Evolutionary conservation across 2,797 vertebrate species (phyloP).

Genomic region (Melanotaenia parkinsoni): DNA sequence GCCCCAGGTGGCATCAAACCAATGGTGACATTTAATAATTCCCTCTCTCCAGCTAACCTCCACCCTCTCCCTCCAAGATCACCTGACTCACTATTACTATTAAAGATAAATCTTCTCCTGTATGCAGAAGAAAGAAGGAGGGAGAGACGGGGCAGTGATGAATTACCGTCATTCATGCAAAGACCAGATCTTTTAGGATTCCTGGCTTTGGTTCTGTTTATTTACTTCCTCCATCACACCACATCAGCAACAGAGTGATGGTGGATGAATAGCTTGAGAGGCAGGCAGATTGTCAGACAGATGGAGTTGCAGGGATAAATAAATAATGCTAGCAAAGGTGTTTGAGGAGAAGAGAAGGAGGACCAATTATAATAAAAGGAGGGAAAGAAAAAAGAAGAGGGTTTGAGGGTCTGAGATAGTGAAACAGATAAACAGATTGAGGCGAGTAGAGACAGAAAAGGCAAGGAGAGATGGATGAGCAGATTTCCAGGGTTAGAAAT

Average conservation of each 20-base stretch:
- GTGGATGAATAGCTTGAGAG: slow-evolving; percentile 67
- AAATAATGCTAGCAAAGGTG: slow-evolving; percentile 71
- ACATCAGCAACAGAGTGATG: slow-evolving; percentile 71
- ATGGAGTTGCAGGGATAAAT: slow-evolving; percentile 65
- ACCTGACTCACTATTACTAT: slow-evolving; percentile 78
- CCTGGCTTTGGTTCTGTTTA: slow-evolving; percentile 74
- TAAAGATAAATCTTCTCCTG: slow-evolving; percentile 78
- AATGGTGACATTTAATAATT: slow-evolving; percentile 82
- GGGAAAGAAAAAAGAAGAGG: slow-evolving; percentile 33
- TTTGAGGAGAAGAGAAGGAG: slow-evolving; percentile 39
- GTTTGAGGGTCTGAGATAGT: slow-evolving; percentile 54
- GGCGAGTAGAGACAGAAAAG: slow-evolving; percentile 58
- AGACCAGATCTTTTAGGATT: slow-evolving; percentile 77
- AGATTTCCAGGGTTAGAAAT: slow-evolving; percentile 74
- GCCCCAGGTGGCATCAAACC: slow-evolving; percentile 79
- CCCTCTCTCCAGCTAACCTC: slow-evolving; percentile 42
- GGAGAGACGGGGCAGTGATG: slow-evolving; percentile 61
- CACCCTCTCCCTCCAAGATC: slow-evolving; percentile 54
- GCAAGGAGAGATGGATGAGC: slow-evolving; percentile 65
- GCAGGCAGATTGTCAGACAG: slow-evolving; percentile 66
- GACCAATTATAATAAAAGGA: slow-evolving; percentile 52
- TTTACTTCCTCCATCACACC: slow-evolving; percentile 74
- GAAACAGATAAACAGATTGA: slow-evolving; percentile 60
- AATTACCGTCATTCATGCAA: slow-evolving; percentile 72
- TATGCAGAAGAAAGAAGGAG: slow-evolving; percentile 32